Base-by-base conservation (phyloP, 2,113 vertebrate species). In the Oreotrochilus melanogaster region DNA sequence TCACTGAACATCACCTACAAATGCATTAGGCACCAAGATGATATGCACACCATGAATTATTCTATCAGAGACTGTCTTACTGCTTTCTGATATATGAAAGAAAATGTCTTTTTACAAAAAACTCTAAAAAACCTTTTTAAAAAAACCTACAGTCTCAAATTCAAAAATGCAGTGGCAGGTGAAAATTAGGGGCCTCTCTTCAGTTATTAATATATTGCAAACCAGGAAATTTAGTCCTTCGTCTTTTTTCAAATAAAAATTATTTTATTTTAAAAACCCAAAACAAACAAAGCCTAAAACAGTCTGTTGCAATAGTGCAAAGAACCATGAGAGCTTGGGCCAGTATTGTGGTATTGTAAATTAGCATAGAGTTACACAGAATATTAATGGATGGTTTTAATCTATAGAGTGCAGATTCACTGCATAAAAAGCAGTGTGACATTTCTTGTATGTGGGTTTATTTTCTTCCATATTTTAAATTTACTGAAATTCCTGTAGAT, bases 331-430 rank as follows among this genome's bases (percentile, higher is more conserved):
- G 4, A 89, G 28, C 62, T 66, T 48, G 47, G 71, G 74, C 62
- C 66, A 84, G 43, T 37, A 23, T 30, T 67, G 64, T 64, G 17
- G 11, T 82, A 53, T 18, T 66, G 58, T 67, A 79, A 83, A 86
- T 92, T 64, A 86, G 35, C 17, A 75, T 42, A 27, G 50, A 82
- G 54, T 80, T 72, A 92, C 51, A 56, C 15, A 53, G 65, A 51
- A 66, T 78, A 86, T 95, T 91, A 88, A 78, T 93, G 73, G 47
- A 27, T 70, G 35, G 43, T 7, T 93, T 97, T 80, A 93, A 88
- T 87, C 71, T 78, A 70, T 17, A 33, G 42, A 48, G 42, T 43
- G 78, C n/a, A 92, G 64, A 78, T 31, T 57, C 86, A 54, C 56
- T 61, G 64, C 61, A 81, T 31, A 37, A 61, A 73, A 87, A 62